Conservation (phyloP, 2,113 vertebrate genomes). For the Scytalopus superciliaris region DNA sequence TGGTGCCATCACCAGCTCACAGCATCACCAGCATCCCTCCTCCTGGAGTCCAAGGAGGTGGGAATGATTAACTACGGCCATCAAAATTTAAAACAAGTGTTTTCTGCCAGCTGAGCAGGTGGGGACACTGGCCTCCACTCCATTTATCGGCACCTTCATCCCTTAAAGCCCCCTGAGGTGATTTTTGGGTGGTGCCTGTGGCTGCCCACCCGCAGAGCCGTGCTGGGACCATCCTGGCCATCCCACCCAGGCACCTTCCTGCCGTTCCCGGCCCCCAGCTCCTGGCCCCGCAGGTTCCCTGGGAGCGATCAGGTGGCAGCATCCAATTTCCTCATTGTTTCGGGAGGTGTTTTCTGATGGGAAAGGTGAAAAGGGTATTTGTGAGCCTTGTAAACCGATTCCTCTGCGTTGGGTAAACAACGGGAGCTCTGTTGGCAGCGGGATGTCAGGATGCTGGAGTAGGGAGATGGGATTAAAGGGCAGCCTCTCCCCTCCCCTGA, state of each 20-base stretch:
- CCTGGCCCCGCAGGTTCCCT: slow-evolving; percentile 53
- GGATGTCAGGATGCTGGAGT: slow-evolving; percentile 1
- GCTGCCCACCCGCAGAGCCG: neutral
- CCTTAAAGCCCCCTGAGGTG: neutral
- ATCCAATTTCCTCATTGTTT: slow-evolving; percentile 74
- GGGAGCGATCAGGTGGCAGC: slow-evolving; percentile 72
- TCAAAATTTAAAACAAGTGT: neutral
- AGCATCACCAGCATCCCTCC: neutral
- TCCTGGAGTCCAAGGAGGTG: neutral
- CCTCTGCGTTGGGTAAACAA: slow-evolving; percentile 74
- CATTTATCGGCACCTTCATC: neutral
- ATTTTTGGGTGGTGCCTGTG: neutral
- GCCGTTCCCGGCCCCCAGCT: neutral
- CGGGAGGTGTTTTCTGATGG: slow-evolving; percentile 76
- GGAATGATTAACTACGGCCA: neutral
- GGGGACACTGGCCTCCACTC: accelerated
- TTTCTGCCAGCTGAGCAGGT: neutral
- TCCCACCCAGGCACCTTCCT: neutral
- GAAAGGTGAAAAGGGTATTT: slow-evolving; percentile 78
- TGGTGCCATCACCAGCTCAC: neutral
- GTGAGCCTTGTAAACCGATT: slow-evolving; percentile 73
- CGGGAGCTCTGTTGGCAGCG: slow-evolving; percentile 68
- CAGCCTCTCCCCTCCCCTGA: neutral
- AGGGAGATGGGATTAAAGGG: slow-evolving; percentile 20
- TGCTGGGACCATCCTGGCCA: neutral